A percentile compares a stretch with the other conserved stretches of the same genome.
Evolutionary conservation across 1,140 invertebrate species (phyloP).

Genomic region (Ostrea edulis): DNA sequence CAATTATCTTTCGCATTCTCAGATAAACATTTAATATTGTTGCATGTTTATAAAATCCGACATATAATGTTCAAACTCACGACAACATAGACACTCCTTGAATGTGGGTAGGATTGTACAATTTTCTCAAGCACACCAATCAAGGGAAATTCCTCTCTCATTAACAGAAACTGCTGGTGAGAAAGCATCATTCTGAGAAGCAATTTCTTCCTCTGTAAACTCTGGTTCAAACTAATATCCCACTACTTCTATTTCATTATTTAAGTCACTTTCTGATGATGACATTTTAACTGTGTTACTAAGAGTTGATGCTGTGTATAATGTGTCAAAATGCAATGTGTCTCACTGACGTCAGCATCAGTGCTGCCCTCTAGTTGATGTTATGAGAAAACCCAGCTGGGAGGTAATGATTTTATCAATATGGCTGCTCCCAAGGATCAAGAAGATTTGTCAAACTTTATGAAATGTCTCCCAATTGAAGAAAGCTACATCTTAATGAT

Average conservation of each 20-base stretch:
- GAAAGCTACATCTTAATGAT: too few species aligned
- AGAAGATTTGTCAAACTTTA: neutral
- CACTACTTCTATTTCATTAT: neutral
- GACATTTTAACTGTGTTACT: neutral
- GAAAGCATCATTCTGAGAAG: too few species aligned
- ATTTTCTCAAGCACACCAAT: too few species aligned
- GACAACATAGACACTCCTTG: neutral
- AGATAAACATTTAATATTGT: too few species aligned
- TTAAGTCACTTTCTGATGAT: too few species aligned
- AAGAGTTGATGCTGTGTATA: neutral
- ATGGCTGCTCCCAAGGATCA: too few species aligned
- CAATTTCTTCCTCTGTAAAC: constrained; percentile 5
- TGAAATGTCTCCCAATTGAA: neutral
- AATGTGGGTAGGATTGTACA: neutral
- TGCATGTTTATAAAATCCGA: neutral
- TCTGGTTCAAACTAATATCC: neutral
- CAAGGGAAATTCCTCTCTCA: too few species aligned
- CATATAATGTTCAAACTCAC: neutral
- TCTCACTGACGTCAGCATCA: constrained; percentile 4
- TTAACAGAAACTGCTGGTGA: too few species aligned
- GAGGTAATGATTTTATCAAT: neutral
- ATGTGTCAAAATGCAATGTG: neutral
- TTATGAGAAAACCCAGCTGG: neutral
- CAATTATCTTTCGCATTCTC: too few species aligned
- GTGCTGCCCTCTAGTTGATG: neutral